phyloP scores from a whole-genome alignment of 2,113 vertebrate genomes.

The Carollia perspicillata region DNA sequence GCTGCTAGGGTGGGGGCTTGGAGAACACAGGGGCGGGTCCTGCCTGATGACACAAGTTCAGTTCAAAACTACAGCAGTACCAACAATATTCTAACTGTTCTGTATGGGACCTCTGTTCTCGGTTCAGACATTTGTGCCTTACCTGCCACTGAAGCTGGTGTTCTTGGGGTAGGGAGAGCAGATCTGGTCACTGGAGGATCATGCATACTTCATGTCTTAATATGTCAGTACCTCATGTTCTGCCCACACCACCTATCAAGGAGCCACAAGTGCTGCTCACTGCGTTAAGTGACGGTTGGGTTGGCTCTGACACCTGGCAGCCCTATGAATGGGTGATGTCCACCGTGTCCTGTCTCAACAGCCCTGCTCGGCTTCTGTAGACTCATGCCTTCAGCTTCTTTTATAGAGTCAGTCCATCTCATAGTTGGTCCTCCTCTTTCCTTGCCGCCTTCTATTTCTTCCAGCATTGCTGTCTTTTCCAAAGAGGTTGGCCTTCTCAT shows the following conservation, averaged over 20 bases:
- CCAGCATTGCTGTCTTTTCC: background rate
- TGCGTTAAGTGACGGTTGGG: background rate
- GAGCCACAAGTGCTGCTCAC: background rate
- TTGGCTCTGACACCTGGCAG: background rate
- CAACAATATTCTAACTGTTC: background rate
- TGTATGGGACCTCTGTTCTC: background rate
- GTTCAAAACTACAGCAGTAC: background rate
- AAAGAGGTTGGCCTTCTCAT: background rate
- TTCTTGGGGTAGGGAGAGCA: fast-evolving
- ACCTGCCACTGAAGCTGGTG: background rate
- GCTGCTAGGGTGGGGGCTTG: background rate
- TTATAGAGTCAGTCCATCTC: background rate
- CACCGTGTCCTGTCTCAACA: background rate
- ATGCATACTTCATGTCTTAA: background rate
- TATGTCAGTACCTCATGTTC: background rate
- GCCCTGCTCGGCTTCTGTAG: background rate
- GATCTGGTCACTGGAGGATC: background rate
- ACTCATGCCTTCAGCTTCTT: background rate
- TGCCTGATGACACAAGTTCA: background rate
- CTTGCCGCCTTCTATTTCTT: background rate
- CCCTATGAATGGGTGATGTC: background rate
- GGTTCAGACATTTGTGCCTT: background rate
- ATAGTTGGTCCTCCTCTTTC: background rate
- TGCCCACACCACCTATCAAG: background rate
- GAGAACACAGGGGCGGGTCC: background rate